Conservation (phyloP, 2,888 invertebrate species). For the Sinhomidia bicolor region DNA sequence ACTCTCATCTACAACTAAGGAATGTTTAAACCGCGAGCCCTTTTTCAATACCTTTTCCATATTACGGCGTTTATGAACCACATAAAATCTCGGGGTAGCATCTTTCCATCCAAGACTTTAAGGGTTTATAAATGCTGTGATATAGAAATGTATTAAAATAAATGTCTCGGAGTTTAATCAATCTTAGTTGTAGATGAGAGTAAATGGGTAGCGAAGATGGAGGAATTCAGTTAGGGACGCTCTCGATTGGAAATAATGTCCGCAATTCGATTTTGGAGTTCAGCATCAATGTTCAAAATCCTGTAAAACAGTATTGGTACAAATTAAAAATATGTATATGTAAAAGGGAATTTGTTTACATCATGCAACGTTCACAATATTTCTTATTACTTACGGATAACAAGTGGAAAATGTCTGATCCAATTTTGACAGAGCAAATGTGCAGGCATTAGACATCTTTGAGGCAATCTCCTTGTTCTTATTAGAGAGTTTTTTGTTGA, state of each 20-base stretch:
- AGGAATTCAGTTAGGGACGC: not conserved
- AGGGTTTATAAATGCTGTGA: too few relatives aligned
- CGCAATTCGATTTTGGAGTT: not conserved
- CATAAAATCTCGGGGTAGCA: too few relatives aligned
- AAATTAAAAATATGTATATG: too few relatives aligned
- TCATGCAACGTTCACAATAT: too few relatives aligned
- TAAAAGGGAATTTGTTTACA: not conserved
- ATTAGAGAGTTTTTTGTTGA: not conserved
- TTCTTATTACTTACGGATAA: slow-evolving; percentile 39
- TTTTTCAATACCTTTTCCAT: too few relatives aligned
- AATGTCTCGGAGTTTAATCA: too few relatives aligned
- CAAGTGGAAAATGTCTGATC: not conserved
- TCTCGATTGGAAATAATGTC: slow-evolving; percentile 15
- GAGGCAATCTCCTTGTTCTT: not conserved
- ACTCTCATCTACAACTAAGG: too few relatives aligned
- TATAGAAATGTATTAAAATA: too few relatives aligned
- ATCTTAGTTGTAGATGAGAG: not conserved
- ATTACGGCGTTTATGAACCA: too few relatives aligned
- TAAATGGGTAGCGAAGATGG: not conserved
- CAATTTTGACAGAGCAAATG: slow-evolving; percentile 15
- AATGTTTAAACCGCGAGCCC: too few relatives aligned
- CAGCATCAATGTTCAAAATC: slow-evolving; percentile 33
- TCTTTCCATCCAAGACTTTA: too few relatives aligned
- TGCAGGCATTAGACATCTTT: not conserved
- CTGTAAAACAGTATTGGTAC: slow-evolving; percentile 4